Percentiles rank a stretch among this genome's conserved stretches.
These are phyloP conservation scores for Parelbella ahira DNA, from an alignment of 2,888 invertebrate species.

Conservation along the genomic window DNA sequence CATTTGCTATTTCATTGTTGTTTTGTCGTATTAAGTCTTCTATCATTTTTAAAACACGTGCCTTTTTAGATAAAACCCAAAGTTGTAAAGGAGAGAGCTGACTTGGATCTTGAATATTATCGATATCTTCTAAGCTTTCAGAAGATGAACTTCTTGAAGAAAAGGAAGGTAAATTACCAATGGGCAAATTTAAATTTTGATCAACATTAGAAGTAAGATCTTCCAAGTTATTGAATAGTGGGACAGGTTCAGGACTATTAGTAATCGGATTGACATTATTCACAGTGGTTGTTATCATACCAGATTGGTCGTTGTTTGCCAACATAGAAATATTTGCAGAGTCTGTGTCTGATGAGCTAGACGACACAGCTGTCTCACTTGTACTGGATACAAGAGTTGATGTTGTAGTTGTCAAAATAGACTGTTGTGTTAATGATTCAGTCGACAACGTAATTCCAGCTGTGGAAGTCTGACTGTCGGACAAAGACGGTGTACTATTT, in stretches of 20 bases:
- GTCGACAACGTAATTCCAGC: slow-evolving; percentile 26
- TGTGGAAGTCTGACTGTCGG: slow-evolving; percentile 45
- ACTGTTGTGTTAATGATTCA: neutral
- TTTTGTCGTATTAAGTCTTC: slow-evolving; percentile 71
- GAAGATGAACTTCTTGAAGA: slow-evolving; percentile 23
- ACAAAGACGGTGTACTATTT: slow-evolving; percentile 51
- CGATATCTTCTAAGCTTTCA: slow-evolving; percentile 36
- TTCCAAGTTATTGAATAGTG: slow-evolving; percentile 58
- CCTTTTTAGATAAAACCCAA: slow-evolving; percentile 73
- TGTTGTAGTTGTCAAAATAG: slow-evolving; percentile 2
- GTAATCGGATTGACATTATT: slow-evolving; percentile 34
- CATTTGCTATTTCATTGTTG: slow-evolving; percentile 63
- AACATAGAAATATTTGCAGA: slow-evolving; percentile 1
- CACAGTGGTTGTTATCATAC: slow-evolving; percentile 24
- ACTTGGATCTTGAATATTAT: slow-evolving; percentile 48
- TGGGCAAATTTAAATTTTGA: slow-evolving; percentile 31
- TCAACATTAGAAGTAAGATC: slow-evolving; percentile 43
- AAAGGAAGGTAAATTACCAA: slow-evolving; percentile 33
- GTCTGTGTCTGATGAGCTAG: slow-evolving; percentile 25
- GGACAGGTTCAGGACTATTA: slow-evolving; percentile 49
- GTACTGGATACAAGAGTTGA: neutral
- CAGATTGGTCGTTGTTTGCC: slow-evolving; percentile 1
- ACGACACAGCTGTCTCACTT: slow-evolving; percentile 10
- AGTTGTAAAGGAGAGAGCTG: slow-evolving; percentile 61
- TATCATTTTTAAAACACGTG: slow-evolving; percentile 72